phyloP scores from a whole-genome alignment of 2,797 vertebrate species.

The Melanogrammus aeglefinus region DNA sequence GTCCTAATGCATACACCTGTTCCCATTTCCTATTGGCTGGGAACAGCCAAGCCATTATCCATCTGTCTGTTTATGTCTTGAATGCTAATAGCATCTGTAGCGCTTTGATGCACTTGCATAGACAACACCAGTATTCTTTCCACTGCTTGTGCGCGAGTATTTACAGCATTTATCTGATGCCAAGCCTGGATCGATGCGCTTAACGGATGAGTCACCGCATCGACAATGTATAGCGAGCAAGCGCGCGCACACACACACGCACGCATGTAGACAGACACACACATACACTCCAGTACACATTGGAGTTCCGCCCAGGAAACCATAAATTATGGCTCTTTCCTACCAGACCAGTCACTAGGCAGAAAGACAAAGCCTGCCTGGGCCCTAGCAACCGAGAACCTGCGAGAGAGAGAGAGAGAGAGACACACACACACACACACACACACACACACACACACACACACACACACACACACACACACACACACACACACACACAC shows the following conservation, averaged over 20 bases:
- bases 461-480: neutral
- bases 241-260: no score
- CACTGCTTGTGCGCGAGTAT: conserved; percentile 4
- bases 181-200: conserved; percentile 28
- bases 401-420: neutral
- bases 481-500: conserved; percentile 14
- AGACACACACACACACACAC: neutral
- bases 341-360: conserved; percentile 61
- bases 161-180: conserved; percentile 29
- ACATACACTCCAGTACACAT: conserved; percentile 11
- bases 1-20: no score
- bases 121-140: neutral
- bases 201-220: conserved; percentile 43
- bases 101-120: no score
- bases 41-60: no score
- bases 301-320: conserved; percentile 58
- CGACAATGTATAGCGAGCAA: conserved; percentile 29
- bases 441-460: neutral
- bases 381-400: conserved; percentile 65
- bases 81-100: no score
- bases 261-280: no score
- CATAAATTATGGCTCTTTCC: conserved; percentile 57
- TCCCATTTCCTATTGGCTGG: no score
- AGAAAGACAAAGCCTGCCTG: conserved; percentile 55
- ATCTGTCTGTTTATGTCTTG: no score